A percentile compares a stretch with the other conserved stretches of the same genome.
Conservation (phyloP, 2,888 invertebrate genomes). For the Latrodectus elegans region DNA sequence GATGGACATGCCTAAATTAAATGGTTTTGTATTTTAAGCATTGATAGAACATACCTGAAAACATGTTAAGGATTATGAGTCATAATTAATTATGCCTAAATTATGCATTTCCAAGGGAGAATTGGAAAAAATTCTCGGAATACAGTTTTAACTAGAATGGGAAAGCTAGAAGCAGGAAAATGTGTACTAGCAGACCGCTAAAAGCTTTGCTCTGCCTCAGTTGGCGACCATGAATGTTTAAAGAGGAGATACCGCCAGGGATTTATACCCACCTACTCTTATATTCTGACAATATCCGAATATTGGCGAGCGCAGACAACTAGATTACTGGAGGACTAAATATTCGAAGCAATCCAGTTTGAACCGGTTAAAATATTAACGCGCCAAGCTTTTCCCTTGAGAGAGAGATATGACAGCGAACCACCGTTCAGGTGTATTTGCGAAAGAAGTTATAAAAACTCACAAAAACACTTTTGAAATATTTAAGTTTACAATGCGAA, state of each 20-base stretch:
- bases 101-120: too few species aligned
- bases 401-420: too few species aligned
- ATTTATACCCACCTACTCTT: slow-evolving; percentile 58
- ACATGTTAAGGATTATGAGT: too few species aligned
- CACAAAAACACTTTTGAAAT: too few species aligned
- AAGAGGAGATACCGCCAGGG: slow-evolving; percentile 55
- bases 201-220: background rate
- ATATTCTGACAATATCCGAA: slow-evolving; percentile 64
- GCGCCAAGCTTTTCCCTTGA: background rate
- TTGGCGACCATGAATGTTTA: slow-evolving; percentile 55
- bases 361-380: slow-evolving; percentile 67
- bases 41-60: too few species aligned
- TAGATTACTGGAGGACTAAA: slow-evolving; percentile 66
- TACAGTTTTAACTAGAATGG: background rate
- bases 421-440: background rate
- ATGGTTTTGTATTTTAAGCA: too few species aligned
- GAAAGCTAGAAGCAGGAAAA: background rate
- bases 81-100: too few species aligned
- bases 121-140: background rate
- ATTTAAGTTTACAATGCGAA: too few species aligned
- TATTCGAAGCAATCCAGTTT: slow-evolving; percentile 64
- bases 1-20: too few species aligned
- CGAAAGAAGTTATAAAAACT: too few species aligned
- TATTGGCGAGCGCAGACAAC: slow-evolving; percentile 54
- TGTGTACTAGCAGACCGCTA: too few species aligned